Percentiles rank a stretch among this genome's conserved stretches.
Conservation (phyloP, 2,797 vertebrate genomes). For the Tarsius wallacei region DNA sequence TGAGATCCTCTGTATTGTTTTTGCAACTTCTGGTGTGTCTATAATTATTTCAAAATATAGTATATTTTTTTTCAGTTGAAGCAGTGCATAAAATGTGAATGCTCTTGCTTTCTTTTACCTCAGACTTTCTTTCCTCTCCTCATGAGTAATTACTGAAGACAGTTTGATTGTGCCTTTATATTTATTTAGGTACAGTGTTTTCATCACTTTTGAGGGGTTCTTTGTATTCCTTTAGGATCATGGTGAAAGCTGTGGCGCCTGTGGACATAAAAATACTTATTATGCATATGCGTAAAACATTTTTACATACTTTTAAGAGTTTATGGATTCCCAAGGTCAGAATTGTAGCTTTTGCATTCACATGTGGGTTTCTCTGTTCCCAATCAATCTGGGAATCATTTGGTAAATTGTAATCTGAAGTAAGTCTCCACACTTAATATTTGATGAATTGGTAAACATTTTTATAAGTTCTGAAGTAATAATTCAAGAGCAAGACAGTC, state of each 20-base stretch:
- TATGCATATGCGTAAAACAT: neutral
- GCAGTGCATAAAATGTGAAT: neutral
- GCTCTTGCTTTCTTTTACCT: neutral
- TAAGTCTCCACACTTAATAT: neutral
- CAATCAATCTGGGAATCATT: neutral
- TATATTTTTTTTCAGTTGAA: neutral
- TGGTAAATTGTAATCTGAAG: neutral
- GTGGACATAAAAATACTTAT: neutral
- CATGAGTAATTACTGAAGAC: neutral
- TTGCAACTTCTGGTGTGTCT: neutral
- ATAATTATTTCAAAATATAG: neutral
- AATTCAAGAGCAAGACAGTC: neutral
- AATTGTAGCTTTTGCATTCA: neutral
- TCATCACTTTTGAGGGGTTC: neutral
- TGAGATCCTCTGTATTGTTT: neutral
- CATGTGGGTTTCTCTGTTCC: neutral
- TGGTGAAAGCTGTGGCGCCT: neutral
- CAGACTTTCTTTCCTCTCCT: neutral
- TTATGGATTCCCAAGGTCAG: neutral
- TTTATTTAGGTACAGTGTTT: constrained; percentile 5
- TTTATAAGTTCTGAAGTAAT: neutral
- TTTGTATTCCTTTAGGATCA: neutral
- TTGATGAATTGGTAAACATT: constrained; percentile 2
- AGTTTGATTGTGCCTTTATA: neutral
- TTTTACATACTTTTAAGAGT: neutral